Evolutionary conservation across 2,113 vertebrate genomes (phyloP).

Genomic region (Platycercus adscitus): DNA sequence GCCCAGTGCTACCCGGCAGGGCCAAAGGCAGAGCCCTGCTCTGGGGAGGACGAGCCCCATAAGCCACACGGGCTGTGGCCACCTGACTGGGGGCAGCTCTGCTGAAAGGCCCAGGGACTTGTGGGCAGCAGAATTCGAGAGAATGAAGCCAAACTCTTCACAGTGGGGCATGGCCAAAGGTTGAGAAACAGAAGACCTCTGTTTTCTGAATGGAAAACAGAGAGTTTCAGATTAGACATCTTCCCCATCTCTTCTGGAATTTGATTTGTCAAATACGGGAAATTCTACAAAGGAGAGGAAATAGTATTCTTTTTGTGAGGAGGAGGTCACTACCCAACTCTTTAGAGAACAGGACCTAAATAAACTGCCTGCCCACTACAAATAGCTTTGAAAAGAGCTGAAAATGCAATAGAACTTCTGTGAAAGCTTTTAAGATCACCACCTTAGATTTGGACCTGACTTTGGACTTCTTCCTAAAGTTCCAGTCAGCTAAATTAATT

Average conservation of each 20-base stretch:
- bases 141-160: background rate
- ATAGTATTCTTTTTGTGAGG: background rate
- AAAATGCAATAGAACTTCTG: background rate
- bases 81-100: background rate
- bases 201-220: background rate
- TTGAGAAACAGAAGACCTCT: background rate
- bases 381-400: background rate
- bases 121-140: background rate
- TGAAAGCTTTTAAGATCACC: background rate
- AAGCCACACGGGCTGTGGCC: background rate
- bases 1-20: background rate
- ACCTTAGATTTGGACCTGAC: background rate
- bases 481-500: background rate
- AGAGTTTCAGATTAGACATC: background rate
- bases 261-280: background rate
- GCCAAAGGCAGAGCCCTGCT: background rate
- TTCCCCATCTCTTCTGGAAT: background rate
- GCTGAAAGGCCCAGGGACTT: background rate
- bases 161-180: background rate
- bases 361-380: background rate
- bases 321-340: background rate
- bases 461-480: background rate
- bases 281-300: background rate
- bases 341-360: background rate
- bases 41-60: accelerated